Evolutionary conservation across 2,113 vertebrate species (phyloP).

Genomic region (Podarcis cretensis): DNA sequence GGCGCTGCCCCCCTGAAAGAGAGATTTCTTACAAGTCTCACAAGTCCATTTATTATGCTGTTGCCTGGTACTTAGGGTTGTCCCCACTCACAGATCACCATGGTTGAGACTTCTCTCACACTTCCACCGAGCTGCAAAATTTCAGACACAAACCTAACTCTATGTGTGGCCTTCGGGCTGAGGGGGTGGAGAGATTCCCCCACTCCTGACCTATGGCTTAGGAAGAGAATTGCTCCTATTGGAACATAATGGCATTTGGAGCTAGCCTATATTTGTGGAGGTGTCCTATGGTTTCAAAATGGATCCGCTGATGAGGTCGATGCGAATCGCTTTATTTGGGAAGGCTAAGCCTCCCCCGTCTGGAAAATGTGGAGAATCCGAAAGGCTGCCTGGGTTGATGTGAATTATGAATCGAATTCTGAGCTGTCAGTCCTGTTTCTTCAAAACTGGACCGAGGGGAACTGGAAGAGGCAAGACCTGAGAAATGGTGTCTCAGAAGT

Average conservation of each 20-base stretch:
- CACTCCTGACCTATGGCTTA: background rate
- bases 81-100: no score
- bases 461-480: background rate
- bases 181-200: no score
- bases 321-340: background rate
- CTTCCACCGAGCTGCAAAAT: background rate
- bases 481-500: background rate
- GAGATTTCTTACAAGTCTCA: no score
- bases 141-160: background rate
- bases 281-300: background rate
- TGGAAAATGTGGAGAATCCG: background rate
- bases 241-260: background rate
- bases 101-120: no score
- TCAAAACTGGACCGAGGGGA: background rate
- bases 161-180: background rate
- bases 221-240: background rate
- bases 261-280: background rate
- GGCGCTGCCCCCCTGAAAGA: no score
- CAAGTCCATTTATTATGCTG: no score
- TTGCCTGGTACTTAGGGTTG: no score
- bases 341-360: background rate
- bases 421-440: slow-evolving; percentile 23
- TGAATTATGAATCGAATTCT: background rate
- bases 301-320: background rate
- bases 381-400: background rate